phyloP scores from a whole-genome alignment of 2,888 invertebrate species.

The Marasmarcha lunaedactyla region DNA sequence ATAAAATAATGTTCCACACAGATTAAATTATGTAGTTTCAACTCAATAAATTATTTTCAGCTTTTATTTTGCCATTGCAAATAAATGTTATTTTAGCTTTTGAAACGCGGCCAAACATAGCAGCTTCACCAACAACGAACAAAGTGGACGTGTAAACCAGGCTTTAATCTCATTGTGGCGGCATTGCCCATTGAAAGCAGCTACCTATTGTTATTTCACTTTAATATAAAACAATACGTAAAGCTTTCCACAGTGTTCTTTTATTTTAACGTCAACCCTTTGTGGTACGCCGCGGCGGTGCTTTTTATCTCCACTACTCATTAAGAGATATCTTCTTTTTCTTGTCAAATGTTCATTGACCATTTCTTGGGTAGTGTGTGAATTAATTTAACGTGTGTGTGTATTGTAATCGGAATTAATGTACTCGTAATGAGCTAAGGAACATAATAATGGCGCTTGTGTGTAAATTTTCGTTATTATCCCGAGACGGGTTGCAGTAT shows the following conservation, averaged over 20 bases:
- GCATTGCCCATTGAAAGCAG: slow-evolving; percentile 59
- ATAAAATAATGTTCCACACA: no score
- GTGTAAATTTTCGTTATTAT: no score
- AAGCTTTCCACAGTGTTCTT: slow-evolving; percentile 50
- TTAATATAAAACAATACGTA: slow-evolving; percentile 67
- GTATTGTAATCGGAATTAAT: not conserved
- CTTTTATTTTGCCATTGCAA: no score
- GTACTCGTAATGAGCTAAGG: not conserved
- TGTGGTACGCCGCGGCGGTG: slow-evolving; percentile 47
- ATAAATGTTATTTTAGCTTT: no score
- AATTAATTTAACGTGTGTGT: slow-evolving; percentile 6
- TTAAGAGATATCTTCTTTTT: slow-evolving; percentile 38
- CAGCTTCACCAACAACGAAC: no score
- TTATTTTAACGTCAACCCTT: slow-evolving; percentile 51
- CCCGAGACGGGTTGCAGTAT: no score
- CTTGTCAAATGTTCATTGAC: slow-evolving; percentile 17
- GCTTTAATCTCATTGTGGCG: slow-evolving; percentile 53
- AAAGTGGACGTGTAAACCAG: slow-evolving; percentile 37
- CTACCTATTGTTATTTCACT: slow-evolving; percentile 69
- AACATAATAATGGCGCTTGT: not conserved
- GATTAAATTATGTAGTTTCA: no score
- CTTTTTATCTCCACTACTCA: slow-evolving; percentile 55
- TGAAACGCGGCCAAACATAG: no score
- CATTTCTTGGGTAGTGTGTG: slow-evolving; percentile 5
- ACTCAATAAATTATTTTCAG: no score